These are phyloP conservation scores for Deilephila porcellus DNA, from an alignment of 2,888 invertebrate species.

Conservation along the genomic window DNA sequence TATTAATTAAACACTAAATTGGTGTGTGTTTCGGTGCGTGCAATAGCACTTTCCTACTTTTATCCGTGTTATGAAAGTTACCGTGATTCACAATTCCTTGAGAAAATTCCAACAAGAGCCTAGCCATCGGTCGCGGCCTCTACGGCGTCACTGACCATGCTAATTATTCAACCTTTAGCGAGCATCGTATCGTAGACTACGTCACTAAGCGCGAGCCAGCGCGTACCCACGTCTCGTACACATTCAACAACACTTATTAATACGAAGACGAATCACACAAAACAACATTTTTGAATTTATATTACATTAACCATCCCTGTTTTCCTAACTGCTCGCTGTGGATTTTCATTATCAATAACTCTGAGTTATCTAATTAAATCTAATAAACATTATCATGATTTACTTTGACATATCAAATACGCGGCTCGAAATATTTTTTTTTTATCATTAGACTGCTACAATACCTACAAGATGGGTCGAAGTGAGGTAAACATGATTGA, in stretches of 20 bases:
- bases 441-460: constrained; percentile 75
- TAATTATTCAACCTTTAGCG: constrained; percentile 77
- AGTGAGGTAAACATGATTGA: constrained; percentile 62
- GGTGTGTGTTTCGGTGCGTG: constrained; percentile 81
- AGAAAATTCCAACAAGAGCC: constrained; percentile 71
- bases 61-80: constrained; percentile 56
- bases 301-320: constrained; percentile 82
- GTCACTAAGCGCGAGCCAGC: constrained; percentile 39
- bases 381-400: constrained; percentile 82
- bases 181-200: constrained; percentile 51
- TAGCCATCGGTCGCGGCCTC: not conserved
- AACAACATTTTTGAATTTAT: constrained; percentile 74
- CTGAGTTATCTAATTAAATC: constrained; percentile 79
- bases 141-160: constrained; percentile 25
- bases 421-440: constrained; percentile 83
- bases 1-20: constrained; percentile 69
- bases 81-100: constrained; percentile 67
- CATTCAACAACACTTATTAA: constrained; percentile 81
- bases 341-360: constrained; percentile 73
- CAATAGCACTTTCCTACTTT: constrained; percentile 82
- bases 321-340: constrained; percentile 83
- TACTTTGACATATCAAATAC: constrained; percentile 85
- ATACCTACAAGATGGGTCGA: constrained; percentile 79
- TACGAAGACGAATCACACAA: constrained; percentile 80
- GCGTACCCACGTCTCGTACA: constrained; percentile 75